Evolutionary conservation across 2,888 invertebrate species (phyloP).

Genomic region (Leptinotarsa tumamoca): DNA sequence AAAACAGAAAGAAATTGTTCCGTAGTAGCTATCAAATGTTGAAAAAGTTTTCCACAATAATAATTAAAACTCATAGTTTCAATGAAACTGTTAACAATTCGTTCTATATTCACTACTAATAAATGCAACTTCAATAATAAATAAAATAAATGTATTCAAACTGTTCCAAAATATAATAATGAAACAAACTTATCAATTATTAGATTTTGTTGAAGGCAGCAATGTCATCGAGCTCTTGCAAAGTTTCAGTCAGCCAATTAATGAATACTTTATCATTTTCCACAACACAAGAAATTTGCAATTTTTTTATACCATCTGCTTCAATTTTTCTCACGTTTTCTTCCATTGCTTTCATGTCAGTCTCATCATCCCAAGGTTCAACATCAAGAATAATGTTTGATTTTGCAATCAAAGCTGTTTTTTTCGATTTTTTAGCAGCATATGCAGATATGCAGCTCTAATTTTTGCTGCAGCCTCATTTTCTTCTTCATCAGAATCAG

Average conservation of each 20-base stretch:
- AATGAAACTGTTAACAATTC: no score
- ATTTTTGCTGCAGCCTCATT: constrained; percentile 80
- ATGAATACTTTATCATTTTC: constrained; percentile 96
- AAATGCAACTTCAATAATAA: no score
- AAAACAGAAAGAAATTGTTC: no score
- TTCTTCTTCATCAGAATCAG: constrained; percentile 84
- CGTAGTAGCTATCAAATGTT: no score
- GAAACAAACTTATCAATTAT: not conserved
- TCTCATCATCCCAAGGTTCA: constrained; percentile 94
- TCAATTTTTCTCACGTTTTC: constrained; percentile 79
- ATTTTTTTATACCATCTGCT: constrained; percentile 90
- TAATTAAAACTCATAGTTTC: no score
- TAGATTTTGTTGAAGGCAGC: constrained; percentile 96
- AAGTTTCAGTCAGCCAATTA: constrained; percentile 88
- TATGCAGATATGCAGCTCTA: constrained; percentile 60
- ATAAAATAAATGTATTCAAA: not conserved
- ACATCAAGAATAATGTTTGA: constrained; percentile 94
- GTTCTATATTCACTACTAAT: no score
- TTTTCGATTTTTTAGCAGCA: constrained; percentile 60
- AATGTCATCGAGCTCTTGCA: constrained; percentile 88
- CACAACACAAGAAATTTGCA: constrained; percentile 92
- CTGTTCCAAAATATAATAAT: constrained; percentile 3
- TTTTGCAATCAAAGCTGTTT: constrained; percentile 91
- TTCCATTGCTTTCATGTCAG: constrained; percentile 91
- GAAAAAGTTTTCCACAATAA: no score